These are phyloP conservation scores for Phalacrocorax pelagicus DNA, from an alignment of 2,113 vertebrate species.

Conservation along the genomic window DNA sequence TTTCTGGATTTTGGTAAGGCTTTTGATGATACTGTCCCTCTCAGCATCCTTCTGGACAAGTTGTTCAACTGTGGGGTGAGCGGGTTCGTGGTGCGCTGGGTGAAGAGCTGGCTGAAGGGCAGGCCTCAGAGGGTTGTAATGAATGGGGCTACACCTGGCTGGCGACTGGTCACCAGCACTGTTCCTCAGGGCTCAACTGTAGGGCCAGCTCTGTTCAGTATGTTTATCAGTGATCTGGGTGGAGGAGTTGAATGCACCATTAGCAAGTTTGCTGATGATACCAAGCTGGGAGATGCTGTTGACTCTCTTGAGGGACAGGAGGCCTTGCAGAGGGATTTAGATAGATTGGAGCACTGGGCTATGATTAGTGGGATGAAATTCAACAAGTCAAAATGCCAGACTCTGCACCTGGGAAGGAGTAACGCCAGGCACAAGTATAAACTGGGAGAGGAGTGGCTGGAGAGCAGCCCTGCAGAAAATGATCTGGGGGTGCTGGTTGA, in stretches of 20 bases:
- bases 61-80: no score
- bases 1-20: no score
- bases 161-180: rapidly evolving
- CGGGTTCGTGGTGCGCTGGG: no score
- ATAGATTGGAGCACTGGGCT: background rate
- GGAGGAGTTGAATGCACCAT: background rate
- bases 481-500: background rate
- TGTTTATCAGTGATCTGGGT: background rate
- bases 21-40: no score
- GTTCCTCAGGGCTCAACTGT: background rate
- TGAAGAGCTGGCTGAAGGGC: background rate
- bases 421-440: background rate
- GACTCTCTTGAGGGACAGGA: background rate
- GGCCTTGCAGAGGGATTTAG: background rate
- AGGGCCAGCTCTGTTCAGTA: no score
- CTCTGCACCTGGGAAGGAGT: background rate
- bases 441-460: background rate
- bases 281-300: background rate
- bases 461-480: background rate
- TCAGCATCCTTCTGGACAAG: no score
- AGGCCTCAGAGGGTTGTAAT: background rate
- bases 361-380: background rate
- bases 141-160: background rate
- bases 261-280: background rate
- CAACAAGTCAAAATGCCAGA: no score